Conservation (phyloP, 2,888 invertebrate species). For the Lingula anatina region DNA sequence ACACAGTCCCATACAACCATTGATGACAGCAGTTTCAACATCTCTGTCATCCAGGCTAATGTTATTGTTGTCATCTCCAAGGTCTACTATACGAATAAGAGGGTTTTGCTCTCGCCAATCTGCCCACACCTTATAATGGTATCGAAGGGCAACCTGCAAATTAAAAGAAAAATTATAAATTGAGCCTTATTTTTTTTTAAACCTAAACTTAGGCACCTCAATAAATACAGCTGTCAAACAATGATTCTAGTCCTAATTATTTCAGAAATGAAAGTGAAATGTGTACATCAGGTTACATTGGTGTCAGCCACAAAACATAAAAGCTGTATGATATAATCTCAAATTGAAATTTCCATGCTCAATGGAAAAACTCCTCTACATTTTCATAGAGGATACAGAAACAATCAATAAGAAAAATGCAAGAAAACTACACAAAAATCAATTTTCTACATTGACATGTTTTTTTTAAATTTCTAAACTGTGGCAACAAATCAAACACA, state of each 20-base stretch:
- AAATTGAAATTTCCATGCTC: no score
- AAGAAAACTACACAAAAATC: not conserved
- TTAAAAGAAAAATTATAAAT: no score
- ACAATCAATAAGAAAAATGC: not conserved
- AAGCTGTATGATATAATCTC: no score
- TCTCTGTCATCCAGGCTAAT: not conserved
- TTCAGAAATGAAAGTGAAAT: no score
- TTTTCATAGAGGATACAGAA: no score
- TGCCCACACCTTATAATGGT: constrained; percentile 27
- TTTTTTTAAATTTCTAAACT: no score
- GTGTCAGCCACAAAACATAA: no score
- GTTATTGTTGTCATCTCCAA: not conserved
- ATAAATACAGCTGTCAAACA: not conserved
- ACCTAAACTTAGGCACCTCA: not conserved
- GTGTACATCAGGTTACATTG: no score
- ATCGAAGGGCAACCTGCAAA: constrained; percentile 32
- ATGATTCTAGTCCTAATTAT: not conserved
- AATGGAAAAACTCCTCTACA: no score
- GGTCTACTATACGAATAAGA: constrained; percentile 12
- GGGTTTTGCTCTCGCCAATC: constrained; percentile 29
- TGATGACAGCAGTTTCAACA: not conserved
- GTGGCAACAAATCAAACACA: no score
- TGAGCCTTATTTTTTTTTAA: not conserved
- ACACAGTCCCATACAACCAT: not conserved
- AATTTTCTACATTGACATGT: no score